Percentiles rank a stretch among this genome's conserved stretches.
These are phyloP conservation scores for Caenorhabditis auriculariae DNA, from an alignment of 2,888 invertebrate genomes.

Conservation along the genomic window DNA sequence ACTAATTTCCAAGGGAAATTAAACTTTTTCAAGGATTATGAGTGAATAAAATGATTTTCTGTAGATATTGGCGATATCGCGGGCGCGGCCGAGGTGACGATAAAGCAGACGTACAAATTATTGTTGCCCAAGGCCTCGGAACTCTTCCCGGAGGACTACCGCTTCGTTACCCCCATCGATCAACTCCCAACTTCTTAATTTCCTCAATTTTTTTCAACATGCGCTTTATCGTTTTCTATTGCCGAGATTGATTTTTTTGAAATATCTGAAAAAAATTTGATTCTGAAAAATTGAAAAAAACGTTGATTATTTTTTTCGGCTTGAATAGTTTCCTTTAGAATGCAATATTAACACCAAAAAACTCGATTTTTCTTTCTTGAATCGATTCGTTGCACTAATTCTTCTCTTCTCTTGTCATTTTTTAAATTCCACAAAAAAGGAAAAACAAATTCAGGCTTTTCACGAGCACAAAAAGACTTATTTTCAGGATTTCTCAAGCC, in stretches of 20 bases:
- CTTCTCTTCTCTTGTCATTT: too few species aligned
- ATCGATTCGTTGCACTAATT: too few species aligned
- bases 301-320: too few species aligned
- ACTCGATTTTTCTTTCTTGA: too few species aligned
- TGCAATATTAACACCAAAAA: too few species aligned
- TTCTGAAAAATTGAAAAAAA: too few species aligned
- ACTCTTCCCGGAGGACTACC: slow-evolving; percentile 93
- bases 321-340: too few species aligned
- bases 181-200: slow-evolving; percentile 74
- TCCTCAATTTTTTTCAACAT: background rate
- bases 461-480: too few species aligned
- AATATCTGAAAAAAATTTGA: slow-evolving; percentile 2
- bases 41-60: slow-evolving; percentile 6
- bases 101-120: slow-evolving; percentile 91
- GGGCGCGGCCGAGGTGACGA: slow-evolving; percentile 96
- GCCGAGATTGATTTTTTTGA: background rate
- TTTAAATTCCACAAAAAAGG: too few species aligned
- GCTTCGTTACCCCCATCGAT: slow-evolving; percentile 90
- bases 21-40: background rate
- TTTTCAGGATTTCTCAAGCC: too few species aligned
- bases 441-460: too few species aligned
- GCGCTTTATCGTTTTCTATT: background rate
- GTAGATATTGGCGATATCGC: slow-evolving; percentile 94
- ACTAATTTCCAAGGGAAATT: background rate
- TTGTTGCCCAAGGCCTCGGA: slow-evolving; percentile 87